Evolutionary conservation across 2,113 vertebrate species (phyloP), one percentile per base, ranked within the genome.

Genomic region (Solea senegalensis): DNA sequence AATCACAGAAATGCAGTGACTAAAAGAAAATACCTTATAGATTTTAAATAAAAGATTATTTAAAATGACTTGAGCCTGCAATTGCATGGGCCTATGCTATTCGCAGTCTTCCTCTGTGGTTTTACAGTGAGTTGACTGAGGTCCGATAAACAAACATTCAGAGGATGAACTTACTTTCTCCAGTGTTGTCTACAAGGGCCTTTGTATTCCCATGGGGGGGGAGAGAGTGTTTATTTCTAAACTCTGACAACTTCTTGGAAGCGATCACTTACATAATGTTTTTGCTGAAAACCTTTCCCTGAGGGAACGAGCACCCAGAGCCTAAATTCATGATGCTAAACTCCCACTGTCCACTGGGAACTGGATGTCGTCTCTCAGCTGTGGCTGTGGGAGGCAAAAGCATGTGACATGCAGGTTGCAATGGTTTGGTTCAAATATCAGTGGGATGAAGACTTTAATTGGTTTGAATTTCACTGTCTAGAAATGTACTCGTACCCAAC

Each of bases 231-330:
- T 72, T 78, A 62, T 56, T 27, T 71, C 56, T 55, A 9, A 50
- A 44, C 44, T 50, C 0, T 71, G 77, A 85, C 68, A 84, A 46
- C 55, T 65, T 69, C 40, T 78, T 11, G 76, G 69, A 81, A 72
- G 59, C 61, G 64, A 57, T 51, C 68, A 54, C 40, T 80, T 49
- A 21, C 70, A 58, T 60, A 9, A 50, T 76, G 80, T 80, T 78
- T 81, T 78, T 26, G 56, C 14, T 62, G 50, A 9, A 60, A 44
- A 63, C 45, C 15, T 63, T 11, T 52, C 56, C 9, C 49, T 67
- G 55, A 54, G 48, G 26, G 46, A 67, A 65, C 56, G 28, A 55
- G 2, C 40, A 64, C 66, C 43, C 16, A 65, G 26, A 61, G 43
- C 16, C 27, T 51, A 15, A 39, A 66, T 26, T 26, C 60, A 62